These are phyloP conservation scores for Coelopa pilipes DNA, from an alignment of 2,888 invertebrate species.

Conservation along the genomic window DNA sequence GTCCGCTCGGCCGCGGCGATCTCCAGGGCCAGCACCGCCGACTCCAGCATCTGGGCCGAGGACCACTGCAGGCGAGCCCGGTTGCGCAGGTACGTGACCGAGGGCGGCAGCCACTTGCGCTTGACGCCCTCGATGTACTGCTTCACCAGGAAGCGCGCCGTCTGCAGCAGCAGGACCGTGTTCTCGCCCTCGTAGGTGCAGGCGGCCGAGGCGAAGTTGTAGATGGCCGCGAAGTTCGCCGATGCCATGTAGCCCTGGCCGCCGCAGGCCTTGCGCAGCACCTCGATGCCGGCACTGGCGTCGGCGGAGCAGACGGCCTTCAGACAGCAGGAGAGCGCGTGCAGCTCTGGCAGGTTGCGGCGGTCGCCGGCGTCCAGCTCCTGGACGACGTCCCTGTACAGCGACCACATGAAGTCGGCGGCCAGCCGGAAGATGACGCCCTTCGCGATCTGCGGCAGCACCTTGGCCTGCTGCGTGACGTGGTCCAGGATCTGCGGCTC, in stretches of 20 bases:
- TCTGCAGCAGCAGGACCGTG: constrained; percentile 89
- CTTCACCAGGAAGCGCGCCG: constrained; percentile 84
- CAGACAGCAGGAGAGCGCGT: constrained; percentile 89
- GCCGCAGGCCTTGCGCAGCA: constrained; percentile 89
- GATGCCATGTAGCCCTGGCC: constrained; percentile 93
- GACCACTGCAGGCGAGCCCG: constrained; percentile 68
- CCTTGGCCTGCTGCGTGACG: constrained; percentile 93
- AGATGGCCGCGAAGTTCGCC: constrained; percentile 85
- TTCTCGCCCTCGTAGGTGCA: constrained; percentile 97
- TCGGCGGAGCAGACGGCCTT: constrained; percentile 86
- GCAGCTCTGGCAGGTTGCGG: constrained; percentile 82
- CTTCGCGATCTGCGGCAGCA: constrained; percentile 85
- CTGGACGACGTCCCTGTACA: constrained; percentile 81
- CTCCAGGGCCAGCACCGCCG: constrained; percentile 66
- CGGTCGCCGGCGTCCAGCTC: constrained; percentile 81
- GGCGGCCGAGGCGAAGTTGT: constrained; percentile 83
- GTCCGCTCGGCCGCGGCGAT: constrained; percentile 71
- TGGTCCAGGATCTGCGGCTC: constrained; percentile 93
- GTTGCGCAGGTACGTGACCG: constrained; percentile 73
- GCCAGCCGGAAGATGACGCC: constrained; percentile 82
- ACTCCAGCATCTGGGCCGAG: constrained; percentile 34
- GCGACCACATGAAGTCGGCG: constrained; percentile 81
- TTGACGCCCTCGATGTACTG: constrained; percentile 75
- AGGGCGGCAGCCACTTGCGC: constrained; percentile 72
- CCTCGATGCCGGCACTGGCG: constrained; percentile 80